These are phyloP conservation scores for Girardinichthys multiradiatus DNA, from an alignment of 2,113 vertebrate genomes.

Conservation along the genomic window DNA sequence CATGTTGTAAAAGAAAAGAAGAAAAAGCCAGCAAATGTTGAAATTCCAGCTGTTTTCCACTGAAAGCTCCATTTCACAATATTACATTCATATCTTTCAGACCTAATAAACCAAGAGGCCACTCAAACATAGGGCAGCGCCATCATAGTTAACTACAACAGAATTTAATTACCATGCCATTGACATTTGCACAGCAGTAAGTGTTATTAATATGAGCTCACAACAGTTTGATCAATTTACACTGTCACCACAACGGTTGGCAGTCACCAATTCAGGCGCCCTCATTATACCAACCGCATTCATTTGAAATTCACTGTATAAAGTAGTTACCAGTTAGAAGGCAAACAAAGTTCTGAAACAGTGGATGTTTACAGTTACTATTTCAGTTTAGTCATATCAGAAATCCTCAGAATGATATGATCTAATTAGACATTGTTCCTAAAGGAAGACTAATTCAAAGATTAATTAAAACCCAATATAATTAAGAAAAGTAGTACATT, in stretches of 20 bases:
- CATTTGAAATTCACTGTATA: not conserved
- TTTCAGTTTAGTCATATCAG: conserved; percentile 59
- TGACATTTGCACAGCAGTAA: conserved; percentile 45
- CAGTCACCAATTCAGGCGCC: conserved; percentile 1
- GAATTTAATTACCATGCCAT: conserved; percentile 54
- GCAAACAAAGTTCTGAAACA: conserved; percentile 45
- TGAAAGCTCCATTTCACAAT: conserved; percentile 13
- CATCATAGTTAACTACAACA: conserved; percentile 28
- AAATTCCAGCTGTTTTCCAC: conserved; percentile 9
- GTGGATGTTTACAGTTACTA: conserved; percentile 4
- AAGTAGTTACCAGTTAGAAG: not conserved
- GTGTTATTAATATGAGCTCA: conserved; percentile 46
- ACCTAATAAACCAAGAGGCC: not conserved
- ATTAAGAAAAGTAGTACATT: conserved; percentile 63
- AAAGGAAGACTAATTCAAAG: conserved; percentile 73
- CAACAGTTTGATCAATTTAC: conserved; percentile 44
- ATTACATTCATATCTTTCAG: conserved; percentile 5
- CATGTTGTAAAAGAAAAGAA: conserved; percentile 7
- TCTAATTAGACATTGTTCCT: conserved; percentile 67
- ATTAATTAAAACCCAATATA: conserved; percentile 74
- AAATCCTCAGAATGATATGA: conserved; percentile 61
- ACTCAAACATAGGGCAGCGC: conserved; percentile 11
- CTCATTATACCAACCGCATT: not conserved
- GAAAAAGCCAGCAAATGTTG: not conserved
- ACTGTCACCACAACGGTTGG: conserved; percentile 5